Evolutionary conservation across 2,888 invertebrate species (phyloP), one percentile per base, ranked within the genome.

Genomic region (Patella ulyssiponensis): DNA sequence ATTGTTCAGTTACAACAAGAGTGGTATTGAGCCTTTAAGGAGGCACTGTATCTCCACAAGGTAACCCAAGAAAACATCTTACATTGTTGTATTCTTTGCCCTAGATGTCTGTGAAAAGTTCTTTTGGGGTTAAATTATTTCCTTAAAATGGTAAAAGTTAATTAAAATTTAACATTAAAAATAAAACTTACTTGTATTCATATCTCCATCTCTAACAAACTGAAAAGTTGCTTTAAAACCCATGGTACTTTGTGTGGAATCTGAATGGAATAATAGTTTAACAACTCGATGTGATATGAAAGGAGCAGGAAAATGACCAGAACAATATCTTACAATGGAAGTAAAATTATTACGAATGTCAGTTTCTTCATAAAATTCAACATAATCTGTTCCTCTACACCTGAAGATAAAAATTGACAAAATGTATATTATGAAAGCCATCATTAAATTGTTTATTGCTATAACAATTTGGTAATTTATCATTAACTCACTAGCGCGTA

Each of bases 211-310:
- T 27, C 52, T 94, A 93, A 98, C 96, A 92, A 98, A 99, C 87
- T 96, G 95, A 92, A 98, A 99, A 87, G 96, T 94, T 17, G 98
- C 99, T 91, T 97, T 97, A 92, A 99, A 99, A 51, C 99, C 99
- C 87, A 97, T 97, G 73, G 98, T 97, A 78, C 95, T 95, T 84
- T 95, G 95, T 52, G 94, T 94, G 20, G 64, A 64, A 91, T 98
- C 96, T 54, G 98, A 96, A 90, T 96, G 96, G 87, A 99, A 94
- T 77, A 97, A 94, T 79, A 98, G 94, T 90, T 96, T 95, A 84
- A 99, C 94, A 64, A 96, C 96, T 81, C 95, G 94, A 69, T 97
- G 96, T 76, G 98, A 97, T 92, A 98, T 96, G 87, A 98, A 95
- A 71, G 99, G 99, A 71, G 98, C 99, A 15, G 99, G 99, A 81